Evolutionary conservation across 1,140 invertebrate species (phyloP).

Genomic region (Bombus vancouverensis): DNA sequence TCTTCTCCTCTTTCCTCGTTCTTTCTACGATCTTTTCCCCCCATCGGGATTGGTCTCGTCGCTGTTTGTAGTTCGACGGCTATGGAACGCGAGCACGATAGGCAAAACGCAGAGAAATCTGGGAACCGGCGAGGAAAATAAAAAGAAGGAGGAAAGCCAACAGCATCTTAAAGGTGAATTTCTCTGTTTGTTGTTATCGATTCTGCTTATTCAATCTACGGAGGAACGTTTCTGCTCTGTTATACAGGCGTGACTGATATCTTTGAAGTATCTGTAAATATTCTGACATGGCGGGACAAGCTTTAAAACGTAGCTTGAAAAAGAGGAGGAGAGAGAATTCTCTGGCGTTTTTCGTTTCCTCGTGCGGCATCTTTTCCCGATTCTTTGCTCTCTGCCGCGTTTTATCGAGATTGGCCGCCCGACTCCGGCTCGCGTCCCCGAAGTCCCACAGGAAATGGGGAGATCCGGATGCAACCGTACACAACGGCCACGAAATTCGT

Average conservation of each 20-base stretch:
- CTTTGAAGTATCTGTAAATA: conserved; percentile 80
- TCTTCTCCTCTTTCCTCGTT: conserved; percentile 40
- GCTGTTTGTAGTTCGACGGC: background rate
- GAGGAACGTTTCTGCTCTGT: conserved; percentile 25
- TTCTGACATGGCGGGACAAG: conserved; percentile 67
- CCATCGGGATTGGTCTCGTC: no score
- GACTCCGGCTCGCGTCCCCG: conserved; percentile 27
- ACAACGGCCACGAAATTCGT: conserved; percentile 43
- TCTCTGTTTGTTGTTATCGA: conserved; percentile 78
- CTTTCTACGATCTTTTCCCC: conserved; percentile 11
- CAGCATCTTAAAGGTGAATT: conserved; percentile 19
- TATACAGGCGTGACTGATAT: conserved; percentile 56
- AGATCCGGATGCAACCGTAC: conserved; percentile 56
- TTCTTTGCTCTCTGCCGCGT: conserved; percentile 62
- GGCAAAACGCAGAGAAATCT: conserved; percentile 1
- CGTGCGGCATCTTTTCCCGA: conserved; percentile 52
- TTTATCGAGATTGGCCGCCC: conserved; percentile 73
- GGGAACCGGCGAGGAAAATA: no score
- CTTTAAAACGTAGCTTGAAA: conserved; percentile 51
- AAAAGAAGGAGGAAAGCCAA: background rate
- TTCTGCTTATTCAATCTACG: conserved; percentile 63
- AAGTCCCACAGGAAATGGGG: conserved; percentile 67
- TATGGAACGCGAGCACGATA: background rate
- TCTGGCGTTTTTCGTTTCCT: background rate
- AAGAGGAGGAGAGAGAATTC: background rate